Evolutionary conservation across 2,888 invertebrate genomes (phyloP), one percentile per base, ranked within the genome.

Genomic region (Agrotis exclamationis): DNA sequence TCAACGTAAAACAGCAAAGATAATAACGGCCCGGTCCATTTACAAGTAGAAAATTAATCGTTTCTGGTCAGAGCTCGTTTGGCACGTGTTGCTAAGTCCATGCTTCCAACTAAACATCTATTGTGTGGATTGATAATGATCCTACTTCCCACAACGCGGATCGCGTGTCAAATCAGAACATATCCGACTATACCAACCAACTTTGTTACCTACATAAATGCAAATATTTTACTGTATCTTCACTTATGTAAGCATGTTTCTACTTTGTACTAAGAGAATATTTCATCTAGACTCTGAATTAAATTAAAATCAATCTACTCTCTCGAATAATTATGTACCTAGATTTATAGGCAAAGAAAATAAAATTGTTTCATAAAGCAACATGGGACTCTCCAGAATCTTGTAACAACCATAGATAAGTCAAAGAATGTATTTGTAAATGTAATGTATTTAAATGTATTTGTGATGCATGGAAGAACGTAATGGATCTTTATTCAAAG

Each of bases 51-150:
- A 85, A 87, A 89, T 83, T 84, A 87, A 88, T 90, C 65, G 86
- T 83, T 89, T 86, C 88, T 87, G 85, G 82, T 79, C 78, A 80
- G 66, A 74, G 66, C 74, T 79, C 60, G 67, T 73, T 83, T 72
- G 72, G 68, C 79, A 76, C 79, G 76, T 80, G 78, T 68, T 74
- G 67, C 62, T 60, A 77, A 74, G 73, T 53, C 84, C 70, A 73
- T 79, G 82, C 81, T 86, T 85, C 86, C 73, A 85, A 82, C 83
- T 84, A 87, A 90, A 85, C 81, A 78, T 85, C 89, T 74, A 91
- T 91, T 92, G 89, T 90, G 80, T 83, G 58, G 67, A 81, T 73
- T 76, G 79, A 84, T 87, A 81, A 76, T 74, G 74, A 76, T 88
- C 85, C 80, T 79, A 81, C 77, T 84, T 88, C 85, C 71, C 85